Evolutionary conservation across 2,888 invertebrate species (phyloP), one percentile per base, ranked within the genome.

Genomic region (Apamea crenata): DNA sequence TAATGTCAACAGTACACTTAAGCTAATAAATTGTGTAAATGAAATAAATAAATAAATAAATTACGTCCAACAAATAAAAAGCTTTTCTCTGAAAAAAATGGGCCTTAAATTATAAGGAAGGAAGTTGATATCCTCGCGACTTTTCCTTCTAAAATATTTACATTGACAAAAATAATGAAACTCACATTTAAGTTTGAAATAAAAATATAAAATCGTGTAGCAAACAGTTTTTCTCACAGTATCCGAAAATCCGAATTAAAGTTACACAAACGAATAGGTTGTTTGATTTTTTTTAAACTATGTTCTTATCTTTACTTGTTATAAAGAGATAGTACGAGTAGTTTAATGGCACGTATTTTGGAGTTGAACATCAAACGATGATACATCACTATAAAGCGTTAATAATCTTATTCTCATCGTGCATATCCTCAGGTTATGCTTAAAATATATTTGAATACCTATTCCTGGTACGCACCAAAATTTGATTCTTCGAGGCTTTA

Each of bases 301-400:
- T 36, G 36, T 36, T 36, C 36, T 6, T 36, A 36, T 36, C 6
- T 6, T 36, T 47, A 47, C 47, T 12, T 47, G 47, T 47, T 47
- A 47, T 47, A 59, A 59, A 59, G n/a, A 61, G 16, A 29, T 6
- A 18, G 29, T n/a, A n/a, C n/a, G n/a, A n/a, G n/a, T 61, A 7
- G 16, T 61, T 7, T 16, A 61, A 7, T 67, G 66, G 44, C 77
- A 65, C 32, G 25, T 21, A 53, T 47, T 66, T 66, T 14, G 14
- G 32, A 66, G 3, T 36, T n/a, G 44, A 65, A 77, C 10, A 66
- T 77, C 32, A 36, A 77, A 77, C 36, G 53, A 32, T 53, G 53
- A 75, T 32, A 50, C 2, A 50, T 16, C 16, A 56, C 14, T 47
- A 14, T 47, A 14, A 47, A 47, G 14, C 47, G 47, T 47, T 47